phyloP scores from a whole-genome alignment of 2,113 vertebrate species.

The Chloroceryle aenea region DNA sequence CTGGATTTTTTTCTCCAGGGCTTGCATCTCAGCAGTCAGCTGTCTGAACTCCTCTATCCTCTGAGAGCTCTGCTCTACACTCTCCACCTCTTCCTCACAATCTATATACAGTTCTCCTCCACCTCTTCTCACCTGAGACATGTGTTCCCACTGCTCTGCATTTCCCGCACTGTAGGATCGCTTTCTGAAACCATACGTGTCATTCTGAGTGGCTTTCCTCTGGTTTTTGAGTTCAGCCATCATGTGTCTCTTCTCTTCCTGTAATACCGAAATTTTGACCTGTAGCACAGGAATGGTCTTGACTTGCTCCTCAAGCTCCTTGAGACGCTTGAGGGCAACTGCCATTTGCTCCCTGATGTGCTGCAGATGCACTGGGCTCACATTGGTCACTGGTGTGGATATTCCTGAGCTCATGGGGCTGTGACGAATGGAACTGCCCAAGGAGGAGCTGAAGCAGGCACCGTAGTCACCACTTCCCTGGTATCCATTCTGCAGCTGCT shows the following conservation, averaged over 20 bases:
- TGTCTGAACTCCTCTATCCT: constrained; percentile 90
- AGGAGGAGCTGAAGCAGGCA: constrained; percentile 82
- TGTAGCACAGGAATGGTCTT: constrained; percentile 94
- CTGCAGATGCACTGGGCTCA: constrained; percentile 93
- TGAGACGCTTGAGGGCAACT: constrained; percentile 89
- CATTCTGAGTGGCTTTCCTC: constrained; percentile 71
- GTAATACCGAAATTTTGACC: constrained; percentile 95
- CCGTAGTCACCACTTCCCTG: constrained; percentile 84
- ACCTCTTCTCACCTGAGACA: constrained; percentile 75
- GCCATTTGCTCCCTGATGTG: constrained; percentile 98
- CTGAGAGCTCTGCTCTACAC: constrained; percentile 83
- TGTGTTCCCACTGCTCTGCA: constrained; percentile 87
- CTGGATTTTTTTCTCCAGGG: constrained; percentile 89
- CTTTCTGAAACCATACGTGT: constrained; percentile 80
- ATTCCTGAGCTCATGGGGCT: constrained; percentile 94
- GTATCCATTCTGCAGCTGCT: constrained; percentile 85
- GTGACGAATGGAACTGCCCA: constrained; percentile 93
- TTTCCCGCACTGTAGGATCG: constrained; percentile 93
- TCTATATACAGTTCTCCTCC: constrained; percentile 89
- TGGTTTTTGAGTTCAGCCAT: constrained; percentile 87
- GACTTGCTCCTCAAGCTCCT: constrained; percentile 94
- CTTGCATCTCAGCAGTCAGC: constrained; percentile 92
- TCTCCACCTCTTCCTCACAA: constrained; percentile 83
- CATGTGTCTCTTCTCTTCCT: constrained; percentile 94
- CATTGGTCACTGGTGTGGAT: constrained; percentile 91